These are phyloP conservation scores for Myotis lucifugus DNA, from an alignment of 2,113 vertebrate genomes.

Conservation along the genomic window DNA sequence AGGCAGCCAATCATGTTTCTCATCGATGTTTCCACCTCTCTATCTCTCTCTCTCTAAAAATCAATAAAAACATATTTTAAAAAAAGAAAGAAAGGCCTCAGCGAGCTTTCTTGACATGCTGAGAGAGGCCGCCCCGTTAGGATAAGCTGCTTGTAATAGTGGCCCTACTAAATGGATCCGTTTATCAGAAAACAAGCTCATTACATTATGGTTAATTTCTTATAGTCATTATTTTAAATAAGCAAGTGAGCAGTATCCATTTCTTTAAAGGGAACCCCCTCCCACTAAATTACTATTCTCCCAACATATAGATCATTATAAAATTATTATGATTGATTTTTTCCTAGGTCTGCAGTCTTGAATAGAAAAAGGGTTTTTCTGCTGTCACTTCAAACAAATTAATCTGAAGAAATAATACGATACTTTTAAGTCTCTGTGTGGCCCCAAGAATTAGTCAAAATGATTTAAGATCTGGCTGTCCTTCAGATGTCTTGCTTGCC, in stretches of 20 bases:
- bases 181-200: neutral
- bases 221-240: neutral
- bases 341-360: neutral
- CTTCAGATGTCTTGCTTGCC: neutral
- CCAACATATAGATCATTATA: neutral
- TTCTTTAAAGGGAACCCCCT: neutral
- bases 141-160: neutral
- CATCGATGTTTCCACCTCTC: too few species aligned
- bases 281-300: neutral
- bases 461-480: neutral
- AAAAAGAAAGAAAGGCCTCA: constrained; percentile 1
- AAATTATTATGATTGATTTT: neutral
- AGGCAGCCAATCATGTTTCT: too few species aligned
- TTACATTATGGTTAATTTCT: neutral
- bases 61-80: too few species aligned
- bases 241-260: neutral
- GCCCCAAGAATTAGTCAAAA: neutral
- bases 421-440: neutral
- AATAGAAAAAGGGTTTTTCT: constrained; percentile 36
- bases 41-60: too few species aligned
- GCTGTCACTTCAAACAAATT: neutral
- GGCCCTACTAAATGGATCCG: neutral
- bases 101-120: neutral
- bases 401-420: neutral
- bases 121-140: neutral